Conservation (phyloP, 37 sponge, comb jelly and placozoan species). For the Oscarella lobularis region DNA sequence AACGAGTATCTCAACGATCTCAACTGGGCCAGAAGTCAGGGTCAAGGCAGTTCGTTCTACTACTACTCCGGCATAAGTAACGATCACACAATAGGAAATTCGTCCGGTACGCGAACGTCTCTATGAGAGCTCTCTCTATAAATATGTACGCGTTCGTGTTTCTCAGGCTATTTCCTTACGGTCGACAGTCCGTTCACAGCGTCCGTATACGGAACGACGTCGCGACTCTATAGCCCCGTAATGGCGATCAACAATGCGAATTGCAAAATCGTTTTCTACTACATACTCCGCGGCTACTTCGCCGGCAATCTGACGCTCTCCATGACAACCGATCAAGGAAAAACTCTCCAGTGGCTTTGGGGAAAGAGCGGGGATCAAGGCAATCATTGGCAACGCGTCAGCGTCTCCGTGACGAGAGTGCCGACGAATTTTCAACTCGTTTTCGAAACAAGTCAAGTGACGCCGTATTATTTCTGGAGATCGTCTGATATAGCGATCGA, state of each 20-base stretch:
- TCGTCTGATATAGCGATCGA: neutral
- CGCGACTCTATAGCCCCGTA: neutral
- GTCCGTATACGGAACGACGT: neutral
- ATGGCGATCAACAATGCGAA: neutral
- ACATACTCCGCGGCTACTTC: neutral
- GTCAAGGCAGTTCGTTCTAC: neutral
- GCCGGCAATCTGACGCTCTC: neutral
- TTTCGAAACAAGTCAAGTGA: neutral
- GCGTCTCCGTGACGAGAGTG: neutral
- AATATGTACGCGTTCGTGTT: too few relatives aligned
- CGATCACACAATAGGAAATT: neutral
- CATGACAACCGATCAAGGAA: neutral
- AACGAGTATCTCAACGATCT: neutral
- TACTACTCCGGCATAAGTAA: neutral
- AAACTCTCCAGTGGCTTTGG: neutral
- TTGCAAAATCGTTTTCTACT: neutral
- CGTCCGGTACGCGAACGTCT: neutral
- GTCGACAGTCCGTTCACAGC: too few relatives aligned
- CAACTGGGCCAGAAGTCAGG: neutral
- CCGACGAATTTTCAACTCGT: neutral
- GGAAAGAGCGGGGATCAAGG: neutral
- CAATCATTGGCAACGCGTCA: neutral
- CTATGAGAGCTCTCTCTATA: too few relatives aligned
- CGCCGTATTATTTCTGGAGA: neutral
- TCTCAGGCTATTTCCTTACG: too few relatives aligned